These are phyloP conservation scores for Tenthredo distinguenda DNA, from an alignment of 2,888 invertebrate genomes.

Conservation along the genomic window DNA sequence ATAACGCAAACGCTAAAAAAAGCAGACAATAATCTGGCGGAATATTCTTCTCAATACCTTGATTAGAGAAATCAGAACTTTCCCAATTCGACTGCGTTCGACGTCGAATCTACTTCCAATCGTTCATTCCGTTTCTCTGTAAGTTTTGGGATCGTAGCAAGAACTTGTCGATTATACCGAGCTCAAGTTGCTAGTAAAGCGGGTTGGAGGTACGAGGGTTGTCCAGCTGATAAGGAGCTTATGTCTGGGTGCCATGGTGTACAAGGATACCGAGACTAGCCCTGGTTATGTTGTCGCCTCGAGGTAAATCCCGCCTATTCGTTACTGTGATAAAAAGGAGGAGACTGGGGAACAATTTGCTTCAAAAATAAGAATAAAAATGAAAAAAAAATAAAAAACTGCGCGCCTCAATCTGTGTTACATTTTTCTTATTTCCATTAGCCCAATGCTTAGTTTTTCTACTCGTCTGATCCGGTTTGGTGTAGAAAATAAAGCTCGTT, in stretches of 20 bases:
- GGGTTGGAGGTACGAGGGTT: constrained; percentile 42
- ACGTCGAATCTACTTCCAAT: neutral
- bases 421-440: neutral
- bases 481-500: neutral
- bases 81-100: neutral
- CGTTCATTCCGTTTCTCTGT: neutral
- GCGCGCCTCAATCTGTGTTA: neutral
- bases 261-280: constrained; percentile 8
- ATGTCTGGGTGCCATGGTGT: constrained; percentile 12
- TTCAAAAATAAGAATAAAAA: neutral
- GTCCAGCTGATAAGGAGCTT: constrained; percentile 51
- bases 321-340: neutral
- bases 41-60: neutral
- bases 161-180: constrained; percentile 41
- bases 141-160: constrained; percentile 40
- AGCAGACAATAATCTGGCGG: neutral
- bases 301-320: constrained; percentile 20
- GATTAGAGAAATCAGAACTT: neutral
- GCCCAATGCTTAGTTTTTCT: neutral
- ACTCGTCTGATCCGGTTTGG: neutral
- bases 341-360: neutral
- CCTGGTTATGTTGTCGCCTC: constrained; percentile 22
- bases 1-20: neutral
- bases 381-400: neutral
- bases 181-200: constrained; percentile 30